Evolutionary conservation across 2,797 vertebrate genomes (phyloP), one percentile per base, ranked within the genome.

Genomic region (Xenopus petersii): DNA sequence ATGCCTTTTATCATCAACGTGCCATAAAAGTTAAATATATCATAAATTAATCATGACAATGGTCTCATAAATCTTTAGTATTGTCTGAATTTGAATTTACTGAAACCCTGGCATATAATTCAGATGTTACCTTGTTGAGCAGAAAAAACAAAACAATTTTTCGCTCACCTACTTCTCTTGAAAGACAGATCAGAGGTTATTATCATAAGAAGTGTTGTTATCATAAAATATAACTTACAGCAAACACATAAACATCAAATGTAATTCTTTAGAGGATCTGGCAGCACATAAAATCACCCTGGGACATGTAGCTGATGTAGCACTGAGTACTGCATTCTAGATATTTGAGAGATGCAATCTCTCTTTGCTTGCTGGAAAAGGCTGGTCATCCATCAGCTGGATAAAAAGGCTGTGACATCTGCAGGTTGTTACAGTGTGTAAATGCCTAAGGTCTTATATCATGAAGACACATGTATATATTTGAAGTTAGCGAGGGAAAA

Each of bases 361-460:
- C 15, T 79, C 71, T 74, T 60, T 79, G 67, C 71, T 74, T 74
- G 55, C 67, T 61, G 55, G 46, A 73, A 79, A 74, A 49, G 67
- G 61, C 70, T 66, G 62, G 77, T 59, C 71, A 79, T 79, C 77
- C 67, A 79, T 79, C 76, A 79, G 62, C 56, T 70, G 64, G 71
- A 70, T 74, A 74, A 79, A 79, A 74, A 79, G 71, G 42, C 67
- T 79, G 67, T 79, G 77, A 79, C 77, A 79, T 79, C 55, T 79
- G 71, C 71, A 56, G 69, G 71, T 79, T 79, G 77, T 79, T 79
- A 79, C 55, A 74, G 71, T 79, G 71, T 79, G 77, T 79, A 73
- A 79, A 79, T 70, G 77, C 77, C 71, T 74, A 33, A 69, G 77
- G 71, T 79, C 67, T 79, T 79, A 74, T 79, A 74, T 79, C 77